These are phyloP conservation scores for Polietes domitor DNA, from an alignment of 2,888 invertebrate species.

Conservation along the genomic window DNA sequence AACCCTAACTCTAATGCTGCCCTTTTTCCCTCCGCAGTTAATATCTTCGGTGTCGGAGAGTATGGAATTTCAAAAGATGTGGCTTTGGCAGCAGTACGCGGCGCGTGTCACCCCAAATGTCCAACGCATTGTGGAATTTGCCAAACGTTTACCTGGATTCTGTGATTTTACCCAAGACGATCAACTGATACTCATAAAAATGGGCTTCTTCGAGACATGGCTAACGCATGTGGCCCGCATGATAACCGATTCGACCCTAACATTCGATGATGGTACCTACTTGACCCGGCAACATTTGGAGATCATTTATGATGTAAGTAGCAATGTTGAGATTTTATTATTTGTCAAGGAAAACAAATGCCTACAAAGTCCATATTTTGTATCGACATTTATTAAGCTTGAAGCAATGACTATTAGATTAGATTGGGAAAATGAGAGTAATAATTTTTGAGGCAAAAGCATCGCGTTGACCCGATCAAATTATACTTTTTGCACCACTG, in stretches of 20 bases:
- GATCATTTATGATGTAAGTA: constrained; percentile 92
- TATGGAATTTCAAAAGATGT: constrained; percentile 88
- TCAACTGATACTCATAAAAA: constrained; percentile 97
- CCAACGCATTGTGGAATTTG: constrained; percentile 97
- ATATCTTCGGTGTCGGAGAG: constrained; percentile 84
- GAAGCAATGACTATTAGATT: no score
- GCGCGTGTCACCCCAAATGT: constrained; percentile 93
- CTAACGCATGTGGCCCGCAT: constrained; percentile 91
- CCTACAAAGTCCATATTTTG: no score
- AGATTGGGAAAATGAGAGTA: no score
- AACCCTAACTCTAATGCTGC: background rate
- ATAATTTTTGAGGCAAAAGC: no score
- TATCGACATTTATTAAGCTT: no score
- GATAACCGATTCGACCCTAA: constrained; percentile 88
- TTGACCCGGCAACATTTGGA: constrained; percentile 92
- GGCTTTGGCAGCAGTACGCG: constrained; percentile 95
- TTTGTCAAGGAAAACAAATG: no score
- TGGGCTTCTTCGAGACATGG: constrained; percentile 98
- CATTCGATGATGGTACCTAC: constrained; percentile 94
- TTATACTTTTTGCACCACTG: no score
- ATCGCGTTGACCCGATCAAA: no score
- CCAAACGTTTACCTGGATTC: constrained; percentile 96
- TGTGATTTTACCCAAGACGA: constrained; percentile 95
- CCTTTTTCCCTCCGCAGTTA: constrained; percentile 40
- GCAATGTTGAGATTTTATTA: no score